Evolutionary conservation across 2,113 vertebrate species (phyloP).

Genomic region (Rhea americana): DNA sequence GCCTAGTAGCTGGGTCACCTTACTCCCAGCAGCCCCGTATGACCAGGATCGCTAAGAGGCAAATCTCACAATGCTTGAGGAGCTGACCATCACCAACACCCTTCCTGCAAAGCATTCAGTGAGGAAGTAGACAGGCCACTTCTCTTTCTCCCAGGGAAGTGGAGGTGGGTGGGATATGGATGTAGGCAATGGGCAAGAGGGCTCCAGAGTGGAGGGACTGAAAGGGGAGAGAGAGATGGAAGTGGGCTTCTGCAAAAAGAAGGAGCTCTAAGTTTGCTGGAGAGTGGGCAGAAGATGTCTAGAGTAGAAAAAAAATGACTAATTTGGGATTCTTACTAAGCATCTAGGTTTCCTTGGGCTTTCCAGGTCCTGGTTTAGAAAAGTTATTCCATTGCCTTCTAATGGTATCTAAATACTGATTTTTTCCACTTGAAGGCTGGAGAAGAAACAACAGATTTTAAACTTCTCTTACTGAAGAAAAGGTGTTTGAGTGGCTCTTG

Average conservation of each 20-base stretch:
- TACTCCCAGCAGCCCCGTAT: background rate
- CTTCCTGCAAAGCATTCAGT: background rate
- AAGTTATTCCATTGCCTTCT: background rate
- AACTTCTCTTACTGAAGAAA: background rate
- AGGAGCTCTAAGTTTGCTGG: background rate
- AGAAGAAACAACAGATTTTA: background rate
- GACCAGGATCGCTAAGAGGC: background rate
- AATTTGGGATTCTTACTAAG: background rate
- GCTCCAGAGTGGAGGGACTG: background rate
- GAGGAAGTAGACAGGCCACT: background rate
- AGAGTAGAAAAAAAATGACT: background rate
- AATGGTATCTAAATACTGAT: background rate
- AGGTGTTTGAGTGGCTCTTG: background rate
- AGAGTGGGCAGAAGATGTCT: background rate
- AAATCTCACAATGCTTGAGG: background rate
- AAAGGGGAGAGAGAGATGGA: background rate
- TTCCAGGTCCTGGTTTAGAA: background rate
- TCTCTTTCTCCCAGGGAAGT: background rate
- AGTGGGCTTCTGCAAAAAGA: background rate
- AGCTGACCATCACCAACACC: background rate
- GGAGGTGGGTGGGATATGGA: background rate
- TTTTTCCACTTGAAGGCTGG: background rate
- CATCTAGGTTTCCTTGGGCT: background rate
- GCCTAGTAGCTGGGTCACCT: too few species aligned
- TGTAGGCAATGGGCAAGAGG: background rate